Evolutionary conservation across 1,140 invertebrate genomes (phyloP).

Genomic region (Oedothorax gibbosus): DNA sequence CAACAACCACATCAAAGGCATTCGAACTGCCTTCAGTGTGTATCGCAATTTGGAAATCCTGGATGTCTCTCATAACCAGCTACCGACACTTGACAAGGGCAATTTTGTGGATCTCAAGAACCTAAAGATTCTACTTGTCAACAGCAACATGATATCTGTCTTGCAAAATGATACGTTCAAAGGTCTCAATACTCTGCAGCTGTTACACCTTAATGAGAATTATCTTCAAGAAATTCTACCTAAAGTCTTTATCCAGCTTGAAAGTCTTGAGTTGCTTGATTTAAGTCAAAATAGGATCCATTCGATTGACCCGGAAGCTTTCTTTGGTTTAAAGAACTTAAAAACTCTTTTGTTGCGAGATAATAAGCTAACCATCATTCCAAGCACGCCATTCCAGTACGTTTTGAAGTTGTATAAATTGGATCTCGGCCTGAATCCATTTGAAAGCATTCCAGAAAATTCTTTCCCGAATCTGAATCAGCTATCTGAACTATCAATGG

Average conservation of each 20-base stretch:
- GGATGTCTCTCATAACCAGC: conserved; percentile 85
- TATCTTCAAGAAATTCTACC: conserved; percentile 82
- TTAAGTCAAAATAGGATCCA: conserved; percentile 87
- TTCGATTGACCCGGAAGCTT: conserved; percentile 81
- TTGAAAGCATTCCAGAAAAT: conserved; percentile 74
- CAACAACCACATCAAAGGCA: conserved; percentile 87
- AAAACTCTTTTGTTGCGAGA: conserved; percentile 85
- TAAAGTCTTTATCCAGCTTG: conserved; percentile 80
- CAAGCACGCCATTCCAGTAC: conserved; percentile 76
- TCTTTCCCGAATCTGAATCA: conserved; percentile 75
- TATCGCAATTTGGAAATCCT: conserved; percentile 85
- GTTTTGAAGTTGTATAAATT: conserved; percentile 74
- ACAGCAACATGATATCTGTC: conserved; percentile 58
- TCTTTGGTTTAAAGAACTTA: conserved; percentile 80
- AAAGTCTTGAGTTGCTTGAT: conserved; percentile 85
- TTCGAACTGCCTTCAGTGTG: conserved; percentile 87
- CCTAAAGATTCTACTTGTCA: conserved; percentile 71
- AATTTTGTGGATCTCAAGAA: conserved; percentile 83
- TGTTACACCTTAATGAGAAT: conserved; percentile 83
- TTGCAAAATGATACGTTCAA: conserved; percentile 81
- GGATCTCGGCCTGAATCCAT: conserved; percentile 84
- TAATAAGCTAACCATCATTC: conserved; percentile 78
- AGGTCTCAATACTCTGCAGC: conserved; percentile 76
- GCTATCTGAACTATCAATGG: conserved; percentile 81
- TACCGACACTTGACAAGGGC: conserved; percentile 76